These are phyloP conservation scores for Pristionchus arcanus DNA, from an alignment of 2,888 invertebrate species.

Conservation along the genomic window DNA sequence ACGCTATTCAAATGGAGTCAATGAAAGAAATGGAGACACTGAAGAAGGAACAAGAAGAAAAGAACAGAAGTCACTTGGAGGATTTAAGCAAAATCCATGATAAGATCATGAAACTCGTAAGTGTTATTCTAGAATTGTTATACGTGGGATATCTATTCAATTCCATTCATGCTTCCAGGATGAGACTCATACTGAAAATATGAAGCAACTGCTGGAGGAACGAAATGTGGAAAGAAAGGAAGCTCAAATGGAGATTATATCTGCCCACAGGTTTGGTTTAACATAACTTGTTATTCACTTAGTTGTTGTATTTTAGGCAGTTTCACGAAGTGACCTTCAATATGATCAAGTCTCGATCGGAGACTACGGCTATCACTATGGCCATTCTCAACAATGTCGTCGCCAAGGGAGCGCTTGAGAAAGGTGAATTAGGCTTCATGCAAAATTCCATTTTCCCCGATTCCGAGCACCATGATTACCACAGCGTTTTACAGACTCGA, in stretches of 20 bases:
- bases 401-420: background rate
- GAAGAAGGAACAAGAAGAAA: background rate
- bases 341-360: constrained; percentile 1
- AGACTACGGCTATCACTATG: background rate
- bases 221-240: background rate
- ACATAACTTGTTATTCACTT: background rate
- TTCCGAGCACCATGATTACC: background rate
- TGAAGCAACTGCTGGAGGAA: background rate
- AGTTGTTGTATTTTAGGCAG: background rate
- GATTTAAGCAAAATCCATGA: background rate
- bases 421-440: background rate
- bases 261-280: background rate
- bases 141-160: background rate
- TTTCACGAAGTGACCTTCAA: background rate
- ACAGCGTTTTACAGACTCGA: background rate
- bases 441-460: background rate
- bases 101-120: background rate
- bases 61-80: background rate
- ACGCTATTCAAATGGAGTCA: background rate
- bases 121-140: background rate
- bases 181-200: background rate
- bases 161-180: background rate
- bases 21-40: constrained; percentile 2
- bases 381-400: constrained; percentile 2
- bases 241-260: background rate